Evolutionary conservation across 2,888 invertebrate genomes (phyloP).

Genomic region (Dryobotodes eremita): DNA sequence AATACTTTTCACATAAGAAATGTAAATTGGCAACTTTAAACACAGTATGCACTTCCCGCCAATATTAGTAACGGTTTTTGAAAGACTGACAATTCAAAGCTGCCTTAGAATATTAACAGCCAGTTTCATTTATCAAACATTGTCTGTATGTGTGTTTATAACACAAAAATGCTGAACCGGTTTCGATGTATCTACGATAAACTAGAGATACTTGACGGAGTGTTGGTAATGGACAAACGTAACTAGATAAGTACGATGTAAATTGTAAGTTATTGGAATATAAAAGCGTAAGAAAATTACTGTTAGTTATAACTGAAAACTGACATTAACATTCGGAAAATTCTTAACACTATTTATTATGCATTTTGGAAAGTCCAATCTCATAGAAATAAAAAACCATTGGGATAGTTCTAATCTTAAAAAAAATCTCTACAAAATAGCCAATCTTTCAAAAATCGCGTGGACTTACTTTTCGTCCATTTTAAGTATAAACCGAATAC

Average conservation of each 20-base stretch:
- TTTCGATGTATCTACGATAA: slow-evolving; percentile 59
- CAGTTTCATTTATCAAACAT: slow-evolving; percentile 25
- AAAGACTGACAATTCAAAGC: slow-evolving; percentile 66
- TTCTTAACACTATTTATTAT: slow-evolving; percentile 60
- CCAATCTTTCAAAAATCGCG: slow-evolving; percentile 67
- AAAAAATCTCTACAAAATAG: slow-evolving; percentile 44
- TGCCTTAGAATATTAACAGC: slow-evolving; percentile 56
- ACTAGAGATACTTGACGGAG: slow-evolving; percentile 51
- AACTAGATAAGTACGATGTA: slow-evolving; percentile 47
- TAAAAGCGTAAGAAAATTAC: background rate
- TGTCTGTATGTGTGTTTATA: slow-evolving; percentile 36
- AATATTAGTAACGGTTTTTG: slow-evolving; percentile 54
- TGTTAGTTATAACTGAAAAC: slow-evolving; percentile 40
- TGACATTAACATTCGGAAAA: slow-evolving; percentile 28
- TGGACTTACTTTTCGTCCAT: slow-evolving; percentile 34
- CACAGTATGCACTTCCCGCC: slow-evolving; percentile 40
- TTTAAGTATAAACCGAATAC: slow-evolving; percentile 67
- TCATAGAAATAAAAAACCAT: slow-evolving; percentile 27
- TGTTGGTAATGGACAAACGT: slow-evolving; percentile 18
- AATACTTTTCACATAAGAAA: slow-evolving; percentile 11
- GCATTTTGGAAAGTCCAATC: slow-evolving; percentile 45
- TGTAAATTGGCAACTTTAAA: slow-evolving; percentile 14
- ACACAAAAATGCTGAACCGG: slow-evolving; percentile 52
- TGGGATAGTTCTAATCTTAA: slow-evolving; percentile 25
- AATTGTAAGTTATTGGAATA: slow-evolving; percentile 21